A percentile compares a stretch with the other conserved stretches of the same genome.
Conservation (phyloP, 2,888 invertebrate genomes). For the Mamestra brassicae region DNA sequence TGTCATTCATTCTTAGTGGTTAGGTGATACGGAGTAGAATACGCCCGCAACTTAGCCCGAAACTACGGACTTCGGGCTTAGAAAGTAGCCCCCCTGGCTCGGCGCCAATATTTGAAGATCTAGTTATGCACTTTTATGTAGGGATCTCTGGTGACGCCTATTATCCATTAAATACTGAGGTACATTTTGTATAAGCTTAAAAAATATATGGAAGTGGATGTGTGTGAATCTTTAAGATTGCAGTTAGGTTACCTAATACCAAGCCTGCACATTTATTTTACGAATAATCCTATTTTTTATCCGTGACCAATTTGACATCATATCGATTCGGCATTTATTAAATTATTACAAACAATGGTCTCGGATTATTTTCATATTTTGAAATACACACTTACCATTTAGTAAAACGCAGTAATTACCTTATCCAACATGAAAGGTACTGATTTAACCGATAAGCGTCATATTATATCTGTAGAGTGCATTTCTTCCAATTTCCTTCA, state of each 20-base stretch:
- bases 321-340: not conserved
- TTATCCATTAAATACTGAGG: too few species aligned
- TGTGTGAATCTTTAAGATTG: not conserved
- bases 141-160: too few species aligned
- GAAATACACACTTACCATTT: conserved; percentile 1
- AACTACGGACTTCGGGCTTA: too few species aligned
- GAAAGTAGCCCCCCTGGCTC: too few species aligned
- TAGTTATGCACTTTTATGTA: too few species aligned
- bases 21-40: too few species aligned
- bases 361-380: conserved; percentile 1
- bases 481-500: too few species aligned
- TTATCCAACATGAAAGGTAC: not conserved
- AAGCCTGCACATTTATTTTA: not conserved
- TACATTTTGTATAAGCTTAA: not conserved
- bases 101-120: too few species aligned
- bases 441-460: not conserved
- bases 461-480: not conserved
- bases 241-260: not conserved
- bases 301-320: not conserved
- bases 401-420: not conserved
- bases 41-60: too few species aligned
- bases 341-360: not conserved
- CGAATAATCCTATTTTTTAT: not conserved
- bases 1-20: too few species aligned
- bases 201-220: not conserved